Conservation (phyloP, 2,113 vertebrate genomes). For the Oenanthe oenanthe region DNA sequence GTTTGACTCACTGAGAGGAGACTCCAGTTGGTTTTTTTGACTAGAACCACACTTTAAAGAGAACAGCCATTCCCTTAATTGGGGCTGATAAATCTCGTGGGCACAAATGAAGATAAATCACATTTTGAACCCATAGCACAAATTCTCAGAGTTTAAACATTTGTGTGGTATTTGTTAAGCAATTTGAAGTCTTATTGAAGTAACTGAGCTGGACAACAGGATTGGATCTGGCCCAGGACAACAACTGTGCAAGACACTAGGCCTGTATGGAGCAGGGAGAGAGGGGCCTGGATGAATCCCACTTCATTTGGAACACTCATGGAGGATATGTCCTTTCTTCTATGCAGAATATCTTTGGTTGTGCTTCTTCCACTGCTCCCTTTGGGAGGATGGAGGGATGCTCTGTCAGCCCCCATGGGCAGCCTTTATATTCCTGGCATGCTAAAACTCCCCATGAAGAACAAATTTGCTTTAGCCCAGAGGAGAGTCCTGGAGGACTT, state of each 20-base stretch:
- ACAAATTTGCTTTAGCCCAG: not conserved
- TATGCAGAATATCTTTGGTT: not conserved
- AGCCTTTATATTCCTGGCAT: not conserved
- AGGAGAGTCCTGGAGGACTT: not conserved
- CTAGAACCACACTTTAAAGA: constrained; percentile 37
- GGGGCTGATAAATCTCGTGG: constrained; percentile 30
- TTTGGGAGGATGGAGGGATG: not conserved
- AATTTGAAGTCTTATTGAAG: constrained; percentile 58
- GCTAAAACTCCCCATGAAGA: not conserved
- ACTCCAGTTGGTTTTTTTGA: constrained; percentile 47
- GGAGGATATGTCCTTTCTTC: constrained; percentile 26
- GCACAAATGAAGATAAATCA: constrained; percentile 64
- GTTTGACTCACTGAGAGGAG: constrained; percentile 36
- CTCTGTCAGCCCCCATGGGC: not conserved
- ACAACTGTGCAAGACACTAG: constrained; percentile 31
- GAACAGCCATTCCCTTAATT: constrained; percentile 18
- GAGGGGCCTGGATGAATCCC: not conserved
- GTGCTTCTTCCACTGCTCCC: not conserved
- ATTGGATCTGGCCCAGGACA: constrained; percentile 50
- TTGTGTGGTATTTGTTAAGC: constrained; percentile 63
- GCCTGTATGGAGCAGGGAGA: not conserved
- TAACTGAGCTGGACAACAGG: constrained; percentile 54
- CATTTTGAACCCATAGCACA: constrained; percentile 36
- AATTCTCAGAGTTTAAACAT: constrained; percentile 53
- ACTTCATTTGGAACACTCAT: not conserved